Evolutionary conservation across 2,888 invertebrate species (phyloP).

Genomic region (Neoscelio sp.): DNA sequence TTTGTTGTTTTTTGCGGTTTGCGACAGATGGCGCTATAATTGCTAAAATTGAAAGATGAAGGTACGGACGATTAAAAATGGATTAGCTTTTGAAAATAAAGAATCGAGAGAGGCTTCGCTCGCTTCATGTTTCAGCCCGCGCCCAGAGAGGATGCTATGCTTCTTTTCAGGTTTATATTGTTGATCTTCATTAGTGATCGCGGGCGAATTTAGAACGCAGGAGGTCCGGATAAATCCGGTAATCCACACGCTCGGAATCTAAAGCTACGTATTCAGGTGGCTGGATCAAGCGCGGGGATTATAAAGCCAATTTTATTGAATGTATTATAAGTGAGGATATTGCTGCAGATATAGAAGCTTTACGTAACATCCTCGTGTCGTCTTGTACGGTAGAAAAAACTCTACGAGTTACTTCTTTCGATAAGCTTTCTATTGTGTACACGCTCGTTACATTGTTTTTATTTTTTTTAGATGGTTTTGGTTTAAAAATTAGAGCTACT

Average conservation of each 20-base stretch:
- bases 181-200: constrained; percentile 46
- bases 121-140: no score
- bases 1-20: no score
- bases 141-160: background rate
- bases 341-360: constrained; percentile 41
- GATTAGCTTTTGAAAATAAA: constrained; percentile 10
- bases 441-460: background rate
- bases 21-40: no score
- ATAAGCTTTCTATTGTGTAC: constrained; percentile 20
- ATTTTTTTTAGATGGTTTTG: background rate
- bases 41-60: no score
- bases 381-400: background rate
- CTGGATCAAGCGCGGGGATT: constrained; percentile 30
- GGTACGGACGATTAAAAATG: no score
- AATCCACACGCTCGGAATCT: constrained; percentile 33
- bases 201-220: constrained; percentile 22
- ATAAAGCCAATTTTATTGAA: constrained; percentile 40
- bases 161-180: constrained; percentile 23
- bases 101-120: background rate
- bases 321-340: constrained; percentile 43
- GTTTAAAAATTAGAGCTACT: no score
- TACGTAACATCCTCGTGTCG: constrained; percentile 23
- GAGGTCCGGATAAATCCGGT: constrained; percentile 36
- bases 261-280: constrained; percentile 28
- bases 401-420: constrained; percentile 11